Evolutionary conservation across 2,888 invertebrate genomes (phyloP).

Genomic region (Morpho achilles): DNA sequence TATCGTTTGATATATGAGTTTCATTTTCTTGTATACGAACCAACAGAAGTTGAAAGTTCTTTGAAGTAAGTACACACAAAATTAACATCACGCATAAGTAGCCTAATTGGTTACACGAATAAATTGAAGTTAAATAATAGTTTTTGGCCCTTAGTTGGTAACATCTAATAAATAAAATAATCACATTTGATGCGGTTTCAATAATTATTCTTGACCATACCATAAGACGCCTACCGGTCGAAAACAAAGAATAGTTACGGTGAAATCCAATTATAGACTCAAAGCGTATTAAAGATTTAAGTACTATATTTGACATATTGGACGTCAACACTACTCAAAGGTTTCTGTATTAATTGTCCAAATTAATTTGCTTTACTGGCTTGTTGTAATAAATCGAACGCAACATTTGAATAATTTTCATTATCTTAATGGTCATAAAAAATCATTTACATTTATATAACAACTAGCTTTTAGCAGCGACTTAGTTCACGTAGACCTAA

Average conservation of each 20-base stretch:
- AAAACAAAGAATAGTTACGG: neutral
- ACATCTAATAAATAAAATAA: no score
- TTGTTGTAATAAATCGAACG: no score
- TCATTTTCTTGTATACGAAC: neutral
- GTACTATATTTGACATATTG: neutral
- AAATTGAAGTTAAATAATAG: no score
- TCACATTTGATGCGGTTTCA: neutral
- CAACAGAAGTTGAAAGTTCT: neutral
- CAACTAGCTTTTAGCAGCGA: no score
- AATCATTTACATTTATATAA: no score
- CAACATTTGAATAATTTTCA: no score
- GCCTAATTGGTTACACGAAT: no score
- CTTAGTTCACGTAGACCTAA: no score
- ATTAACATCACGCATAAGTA: neutral
- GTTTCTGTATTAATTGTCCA: neutral
- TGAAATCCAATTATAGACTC: neutral
- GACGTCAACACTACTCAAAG: neutral
- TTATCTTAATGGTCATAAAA: no score
- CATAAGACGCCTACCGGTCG: neutral
- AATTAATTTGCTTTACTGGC: no score
- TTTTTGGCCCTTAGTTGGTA: no score
- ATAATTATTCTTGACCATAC: neutral
- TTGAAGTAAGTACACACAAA: neutral
- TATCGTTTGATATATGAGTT: neutral
- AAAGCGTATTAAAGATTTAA: slow-evolving; percentile 22